Conservation (phyloP, 2,888 invertebrate species). For the Macrostomum cliftonense region DNA sequence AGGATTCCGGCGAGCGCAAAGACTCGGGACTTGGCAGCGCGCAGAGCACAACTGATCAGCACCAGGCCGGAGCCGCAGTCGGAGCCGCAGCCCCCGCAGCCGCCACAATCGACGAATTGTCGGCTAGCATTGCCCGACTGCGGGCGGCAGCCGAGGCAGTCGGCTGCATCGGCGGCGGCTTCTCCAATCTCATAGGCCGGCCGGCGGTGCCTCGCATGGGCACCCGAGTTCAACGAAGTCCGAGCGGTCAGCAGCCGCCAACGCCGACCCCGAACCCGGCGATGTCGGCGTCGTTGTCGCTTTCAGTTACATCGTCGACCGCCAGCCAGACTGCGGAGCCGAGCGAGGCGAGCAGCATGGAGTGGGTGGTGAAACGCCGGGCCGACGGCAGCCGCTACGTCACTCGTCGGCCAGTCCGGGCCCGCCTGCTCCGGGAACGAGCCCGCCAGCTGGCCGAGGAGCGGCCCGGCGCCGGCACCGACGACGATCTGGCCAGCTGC, state of each 20-base stretch:
- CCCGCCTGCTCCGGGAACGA: conserved; percentile 47
- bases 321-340: not conserved
- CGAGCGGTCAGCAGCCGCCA: too few species aligned
- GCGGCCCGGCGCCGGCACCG: conserved; percentile 51
- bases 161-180: too few species aligned
- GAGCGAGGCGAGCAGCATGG: conserved; percentile 23
- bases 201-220: conserved; percentile 33
- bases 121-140: too few species aligned
- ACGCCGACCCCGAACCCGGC: not conserved
- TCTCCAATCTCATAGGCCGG: too few species aligned
- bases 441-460: conserved; percentile 50
- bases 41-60: too few species aligned
- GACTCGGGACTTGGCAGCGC: too few species aligned
- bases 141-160: too few species aligned
- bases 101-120: too few species aligned
- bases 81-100: too few species aligned
- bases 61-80: too few species aligned
- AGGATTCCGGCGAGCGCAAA: too few species aligned
- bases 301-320: not conserved
- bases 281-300: not conserved
- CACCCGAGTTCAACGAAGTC: conserved; percentile 20
- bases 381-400: conserved; percentile 59
- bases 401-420: conserved; percentile 49
- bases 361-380: conserved; percentile 57
- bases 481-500: conserved; percentile 59